Evolutionary conservation across 1,140 invertebrate genomes (phyloP).

Genomic region (Melitaea cinxia): DNA sequence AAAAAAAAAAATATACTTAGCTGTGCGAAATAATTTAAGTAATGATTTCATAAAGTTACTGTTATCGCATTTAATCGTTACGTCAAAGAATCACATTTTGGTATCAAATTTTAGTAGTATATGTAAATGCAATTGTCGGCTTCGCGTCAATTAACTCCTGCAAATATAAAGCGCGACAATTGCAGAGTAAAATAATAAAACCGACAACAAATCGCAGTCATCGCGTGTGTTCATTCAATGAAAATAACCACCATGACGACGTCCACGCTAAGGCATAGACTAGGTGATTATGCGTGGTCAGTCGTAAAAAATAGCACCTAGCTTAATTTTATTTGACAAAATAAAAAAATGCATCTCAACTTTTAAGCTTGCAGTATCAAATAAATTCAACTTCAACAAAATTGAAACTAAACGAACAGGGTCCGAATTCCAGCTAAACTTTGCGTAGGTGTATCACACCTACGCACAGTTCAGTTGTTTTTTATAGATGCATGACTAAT

Average conservation of each 20-base stretch:
- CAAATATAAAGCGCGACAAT: slow-evolving; percentile 17
- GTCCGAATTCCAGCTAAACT: too few relatives aligned
- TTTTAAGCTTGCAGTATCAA: background rate
- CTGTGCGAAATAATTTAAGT: too few relatives aligned
- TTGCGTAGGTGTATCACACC: too few relatives aligned
- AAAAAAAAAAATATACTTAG: background rate
- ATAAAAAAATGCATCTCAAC: slow-evolving; percentile 1
- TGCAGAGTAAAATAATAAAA: slow-evolving; percentile 2
- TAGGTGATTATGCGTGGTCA: slow-evolving; percentile 17
- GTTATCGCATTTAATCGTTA: too few relatives aligned
- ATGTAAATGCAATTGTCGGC: background rate
- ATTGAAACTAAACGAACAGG: too few relatives aligned
- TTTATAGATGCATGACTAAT: too few relatives aligned
- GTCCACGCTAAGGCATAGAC: slow-evolving; percentile 14
- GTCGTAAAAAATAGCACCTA: slow-evolving; percentile 4
- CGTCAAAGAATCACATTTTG: too few relatives aligned
- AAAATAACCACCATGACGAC: slow-evolving; percentile 18
- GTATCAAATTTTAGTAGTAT: too few relatives aligned
- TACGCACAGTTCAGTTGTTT: too few relatives aligned
- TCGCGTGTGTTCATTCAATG: slow-evolving; percentile 21
- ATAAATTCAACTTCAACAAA: background rate
- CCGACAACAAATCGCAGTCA: slow-evolving; percentile 1
- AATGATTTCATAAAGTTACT: too few relatives aligned
- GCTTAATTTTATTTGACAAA: background rate
- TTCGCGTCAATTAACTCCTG: background rate